Evolutionary conservation across 2,888 invertebrate species (phyloP), one percentile per base, ranked within the genome.

Genomic region (Opisthograptis luteolata): DNA sequence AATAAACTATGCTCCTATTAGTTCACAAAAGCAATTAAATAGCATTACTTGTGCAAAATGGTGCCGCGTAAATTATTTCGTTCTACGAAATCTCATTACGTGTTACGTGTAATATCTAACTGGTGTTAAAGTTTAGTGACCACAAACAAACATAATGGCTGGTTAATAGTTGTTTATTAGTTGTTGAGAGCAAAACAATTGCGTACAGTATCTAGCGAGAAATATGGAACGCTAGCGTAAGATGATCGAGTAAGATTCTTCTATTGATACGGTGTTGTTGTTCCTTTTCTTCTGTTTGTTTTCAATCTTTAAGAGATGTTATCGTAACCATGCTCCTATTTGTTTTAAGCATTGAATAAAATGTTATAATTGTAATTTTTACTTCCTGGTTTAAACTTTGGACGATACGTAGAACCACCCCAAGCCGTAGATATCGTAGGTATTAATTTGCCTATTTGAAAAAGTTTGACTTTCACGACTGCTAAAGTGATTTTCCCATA

Each of bases 61-160:
- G 45, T n/a, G 14, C 27, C 34, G 4, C 2, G 42, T 42, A 48
- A 49, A 55, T 52, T 44, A 41, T 37, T 27, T 42, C 34, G n/a
- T 58, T 55, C 55, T 55, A 28, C 34, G 53, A 53, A 59, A 43
- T 42, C 40, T 37, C 27, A 55, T 55, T 43, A 48, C 25, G 2
- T 17, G 6, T 5, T 14, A 27, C n/a, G n/a, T n/a, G 20, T 58
- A 50, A 47, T 49, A 36, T 22, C 35, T 12, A 32, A 27, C 20
- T n/a, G 20, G 37, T 59, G 60, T 58, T 55, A 63, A 61, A 60
- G 58, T 59, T 61, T 60, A 60, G 55, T 48, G 42, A 58, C 49
- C 53, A 62, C 61, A 61, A 60, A 62, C 58, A 60, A 69, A 70
- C 63, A 53, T 68, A 66, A 64, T 67, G 52, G 58, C 42, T 41